These are phyloP conservation scores for Pipa parva DNA, from an alignment of 2,113 vertebrate genomes.

Conservation along the genomic window DNA sequence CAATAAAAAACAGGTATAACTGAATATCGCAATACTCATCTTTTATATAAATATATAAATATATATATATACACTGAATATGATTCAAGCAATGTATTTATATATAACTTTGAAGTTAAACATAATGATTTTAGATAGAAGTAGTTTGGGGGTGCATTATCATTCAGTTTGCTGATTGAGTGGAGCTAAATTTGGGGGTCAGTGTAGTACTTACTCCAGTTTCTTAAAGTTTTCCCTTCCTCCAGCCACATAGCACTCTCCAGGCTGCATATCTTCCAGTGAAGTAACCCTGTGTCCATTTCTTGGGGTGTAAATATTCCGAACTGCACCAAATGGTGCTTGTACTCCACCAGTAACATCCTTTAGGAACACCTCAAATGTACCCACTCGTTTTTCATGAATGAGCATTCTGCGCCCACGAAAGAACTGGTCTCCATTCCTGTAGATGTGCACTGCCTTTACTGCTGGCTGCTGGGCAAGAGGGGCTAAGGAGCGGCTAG, in stretches of 20 bases:
- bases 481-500: conserved; percentile 15
- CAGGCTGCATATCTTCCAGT: conserved; percentile 79
- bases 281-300: conserved; percentile 78
- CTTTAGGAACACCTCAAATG: conserved; percentile 84
- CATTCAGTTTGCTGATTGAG: no score
- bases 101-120: no score
- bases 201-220: conserved; percentile 86
- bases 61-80: no score
- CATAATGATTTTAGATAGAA: no score
- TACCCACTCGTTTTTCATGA: conserved; percentile 82
- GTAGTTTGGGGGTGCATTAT: no score
- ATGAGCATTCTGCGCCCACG: conserved; percentile 84
- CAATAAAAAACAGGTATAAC: no score
- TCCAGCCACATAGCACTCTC: conserved; percentile 92
- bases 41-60: no score
- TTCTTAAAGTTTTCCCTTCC: conserved; percentile 90
- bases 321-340: conserved; percentile 86
- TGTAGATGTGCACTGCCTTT: conserved; percentile 84
- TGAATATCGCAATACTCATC: no score
- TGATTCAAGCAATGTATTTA: no score
- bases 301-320: conserved; percentile 88
- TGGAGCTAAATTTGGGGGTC: no score
- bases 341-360: conserved; percentile 86
- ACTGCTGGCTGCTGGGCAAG: conserved; percentile 73
- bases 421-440: conserved; percentile 90